phyloP scores from a whole-genome alignment of 2,113 vertebrate genomes.

The Peromyscus californicus region DNA sequence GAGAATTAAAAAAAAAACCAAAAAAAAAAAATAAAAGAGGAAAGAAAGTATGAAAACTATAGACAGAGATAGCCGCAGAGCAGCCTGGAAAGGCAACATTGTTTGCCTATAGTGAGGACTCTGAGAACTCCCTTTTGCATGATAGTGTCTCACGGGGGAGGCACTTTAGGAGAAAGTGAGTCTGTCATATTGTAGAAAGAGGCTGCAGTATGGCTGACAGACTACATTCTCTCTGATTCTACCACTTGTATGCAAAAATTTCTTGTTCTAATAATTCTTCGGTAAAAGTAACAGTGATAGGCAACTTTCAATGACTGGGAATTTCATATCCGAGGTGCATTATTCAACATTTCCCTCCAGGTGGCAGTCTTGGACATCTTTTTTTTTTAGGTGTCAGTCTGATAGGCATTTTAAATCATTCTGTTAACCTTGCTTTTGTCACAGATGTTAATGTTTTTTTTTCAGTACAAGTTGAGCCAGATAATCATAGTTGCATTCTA shows the following conservation, averaged over 20 bases:
- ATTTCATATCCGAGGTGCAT: conserved; percentile 2
- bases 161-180: not conserved
- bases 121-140: not conserved
- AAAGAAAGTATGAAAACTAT: not conserved
- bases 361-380: conserved; percentile 54
- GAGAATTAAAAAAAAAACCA: no score
- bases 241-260: not conserved
- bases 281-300: not conserved
- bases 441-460: not conserved
- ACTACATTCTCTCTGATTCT: not conserved
- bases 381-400: conserved; percentile 22
- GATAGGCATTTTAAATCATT: not conserved
- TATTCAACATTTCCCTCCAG: conserved; percentile 36
- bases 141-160: not conserved
- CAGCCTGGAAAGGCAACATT: not conserved
- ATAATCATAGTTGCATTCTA: not conserved
- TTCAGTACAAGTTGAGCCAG: not conserved
- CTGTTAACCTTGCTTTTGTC: not conserved
- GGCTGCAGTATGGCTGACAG: not conserved
- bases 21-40: no score
- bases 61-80: not conserved
- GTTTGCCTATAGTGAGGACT: not conserved
- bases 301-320: not conserved
- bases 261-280: not conserved
- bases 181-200: not conserved